These are phyloP conservation scores for Dicyrtoma fusca DNA, from an alignment of 2,888 invertebrate genomes.

Conservation along the genomic window DNA sequence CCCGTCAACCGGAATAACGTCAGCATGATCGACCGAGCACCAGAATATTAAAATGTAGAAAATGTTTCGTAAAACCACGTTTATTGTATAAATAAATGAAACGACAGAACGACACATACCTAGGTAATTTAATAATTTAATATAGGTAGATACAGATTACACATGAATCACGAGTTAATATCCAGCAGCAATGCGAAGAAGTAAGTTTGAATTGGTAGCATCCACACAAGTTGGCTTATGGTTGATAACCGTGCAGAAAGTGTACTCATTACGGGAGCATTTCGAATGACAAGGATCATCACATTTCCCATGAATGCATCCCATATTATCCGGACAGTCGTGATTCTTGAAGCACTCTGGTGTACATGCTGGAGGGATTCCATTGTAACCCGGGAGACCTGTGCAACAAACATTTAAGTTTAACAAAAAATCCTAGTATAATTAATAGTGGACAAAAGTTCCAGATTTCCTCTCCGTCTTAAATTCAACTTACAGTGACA, in stretches of 20 bases:
- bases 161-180: background rate
- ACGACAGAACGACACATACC: background rate
- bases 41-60: no score
- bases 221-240: constrained; percentile 56
- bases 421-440: no score
- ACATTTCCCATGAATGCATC: constrained; percentile 54
- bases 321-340: constrained; percentile 54
- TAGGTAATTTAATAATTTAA: background rate
- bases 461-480: background rate
- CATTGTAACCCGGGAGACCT: constrained; percentile 49
- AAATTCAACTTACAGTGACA: constrained; percentile 45
- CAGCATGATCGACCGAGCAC: no score
- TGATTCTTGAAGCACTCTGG: constrained; percentile 55
- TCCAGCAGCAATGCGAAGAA: constrained; percentile 46
- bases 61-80: no score
- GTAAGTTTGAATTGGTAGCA: constrained; percentile 52
- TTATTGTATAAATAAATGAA: constrained; percentile 57
- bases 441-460: background rate
- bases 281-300: constrained; percentile 55
- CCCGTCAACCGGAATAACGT: no score
- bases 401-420: no score
- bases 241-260: constrained; percentile 53
- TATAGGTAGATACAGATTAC: background rate
- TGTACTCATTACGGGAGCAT: constrained; percentile 55
- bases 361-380: constrained; percentile 56